Base-by-base conservation (phyloP, 2,888 invertebrate species). In the Callyntrura guangdongensis region DNA sequence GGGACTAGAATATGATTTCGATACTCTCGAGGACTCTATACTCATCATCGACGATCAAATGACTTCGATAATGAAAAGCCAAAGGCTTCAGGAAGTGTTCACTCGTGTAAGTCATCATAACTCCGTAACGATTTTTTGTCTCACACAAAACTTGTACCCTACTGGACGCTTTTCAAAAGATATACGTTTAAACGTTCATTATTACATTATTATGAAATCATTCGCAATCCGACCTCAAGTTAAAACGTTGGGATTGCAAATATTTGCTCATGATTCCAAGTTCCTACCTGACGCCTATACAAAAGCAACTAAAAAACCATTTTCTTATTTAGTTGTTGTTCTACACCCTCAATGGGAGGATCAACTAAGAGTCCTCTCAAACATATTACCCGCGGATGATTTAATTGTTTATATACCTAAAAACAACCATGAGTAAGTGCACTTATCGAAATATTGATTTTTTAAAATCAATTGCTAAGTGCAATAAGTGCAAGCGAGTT, bases 31-130 rank as follows among this genome's bases (percentile, higher is more conserved):
- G 4, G 11, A 61, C 20, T 2, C 20, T 0, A 61, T 61, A 4
- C 2, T 74, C 2, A 22, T 91, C 0, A 87, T 91, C 27, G 91
- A 91, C 53, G 91, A 91, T 53, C 81, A 84, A 64, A 91, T 91
- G 84, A 47, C 22, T 0, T 36, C 59, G 11, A 3, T 64, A 1
- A 49, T 72, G 14, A 77, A 84, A 36, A 59, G 47, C 17, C 9
- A 5, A 12, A 56, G 56, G 0, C 5, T 87, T 1, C 86, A 89
- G 81, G 77, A 82, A n/a, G 14, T 89, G 3, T 91, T 89, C 56
- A 87, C 74, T 11, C 22, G 56, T 14, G 45, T 86, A 14, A 27
- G 72, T 0, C 91, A 91, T 84, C 91, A 91, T 77, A 83, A 64
- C 25, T 36, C 14, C 2, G 47, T 87, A 9, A 49, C 83, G 14